Base-by-base conservation (phyloP, 2,113 vertebrate genomes). In the Leuciscus idus region DNA sequence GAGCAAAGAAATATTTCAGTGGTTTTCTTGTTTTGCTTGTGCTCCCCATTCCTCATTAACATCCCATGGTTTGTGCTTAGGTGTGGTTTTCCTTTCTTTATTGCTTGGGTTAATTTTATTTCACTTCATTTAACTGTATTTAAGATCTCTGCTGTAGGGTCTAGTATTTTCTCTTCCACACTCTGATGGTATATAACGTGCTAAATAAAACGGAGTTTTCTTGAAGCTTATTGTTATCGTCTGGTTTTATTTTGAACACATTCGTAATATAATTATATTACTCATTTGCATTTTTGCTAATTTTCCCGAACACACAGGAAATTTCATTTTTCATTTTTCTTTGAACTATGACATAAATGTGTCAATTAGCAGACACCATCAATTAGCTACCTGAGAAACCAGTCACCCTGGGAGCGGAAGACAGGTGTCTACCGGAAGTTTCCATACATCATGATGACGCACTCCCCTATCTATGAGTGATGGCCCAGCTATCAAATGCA, bases 41-140 rank as follows among this genome's bases (percentile, higher is more conserved):
- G 50, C 39, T 55, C 64, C 55, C 73, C 15, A 15, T 66, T 66
- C 79, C 75, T 61, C 39, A 23, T 64, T 36, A 12, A 17, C 33
- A 68, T 48, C 62, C 68, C 15, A 68, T 15, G 36, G 17, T 75
- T 43, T 85, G 64, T 61, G 50, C 28, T 79, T 74, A 5, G 33
- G 23, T 74, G 52, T 57, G 73, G 55, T 48, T 46, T 75, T 50
- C 2, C 6, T 59, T 36, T 78, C 79, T 59, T 78, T 88, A 30
- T 82, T 84, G 52, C 66, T 83, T 64, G 62, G 59, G 33, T 62
- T 86, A 28, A 86, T 87, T 84, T 81, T 17, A 59, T 86, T 81
- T 74, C 1, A 61, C 30, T 59, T 80, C 36, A 84, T 84, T 59
- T 48, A 0, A 23, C 55, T 83, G 80, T 55, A 28, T 26, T 84